Base-by-base conservation (phyloP, 2,797 vertebrate genomes). In the Lithobates sylvaticus region DNA sequence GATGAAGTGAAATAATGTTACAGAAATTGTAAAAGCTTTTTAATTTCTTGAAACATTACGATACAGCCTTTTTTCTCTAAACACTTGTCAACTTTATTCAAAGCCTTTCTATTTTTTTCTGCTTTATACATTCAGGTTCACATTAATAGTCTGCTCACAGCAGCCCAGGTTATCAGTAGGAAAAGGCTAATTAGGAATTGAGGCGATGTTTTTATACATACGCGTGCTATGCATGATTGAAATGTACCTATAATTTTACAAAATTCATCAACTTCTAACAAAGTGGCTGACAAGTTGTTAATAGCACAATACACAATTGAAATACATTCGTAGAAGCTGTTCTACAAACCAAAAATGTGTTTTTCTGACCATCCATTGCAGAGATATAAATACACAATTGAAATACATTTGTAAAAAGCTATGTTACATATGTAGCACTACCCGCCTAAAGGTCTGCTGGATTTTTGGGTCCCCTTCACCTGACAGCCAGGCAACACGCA, bases 91-190 rank as follows among this genome's bases (percentile, higher is more conserved):
- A 12, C 54, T 61, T 61, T 23, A 61, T 23, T 23, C 21, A 23
- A 12, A 8, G 54, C 21, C 15, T 58, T 58, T 21, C 50, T 23
- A 54, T 54, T 61, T 61, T 29, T 61, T 23, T 61, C 50, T 6
- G 21, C 54, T 61, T 61, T 21, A 61, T 9, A 61, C 54, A 61
- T 61, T 23, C 54, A 23, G 18, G n/a, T n/a, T n/a, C n/a, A n/a
- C n/a, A 61, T 61, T 61, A 61, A 61, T 61, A 61, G 54, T 61
- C 54, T 61, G 54, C 54, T 61, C 54, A 61, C 54, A 61, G 54
- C 54, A n/a, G 18, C 23, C 54, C 21, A 61, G 54, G 54, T 61
- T 61, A 61, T 61, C 54, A 61, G 54, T 21, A 61, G 21, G 54
- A 18, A 61, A 61, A 61, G 54, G 54, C 54, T 61, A 61, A 61